A percentile compares a stretch with the other conserved stretches of the same genome.
Conservation (phyloP, 2,888 invertebrate genomes). For the Anthrax anthrax region DNA sequence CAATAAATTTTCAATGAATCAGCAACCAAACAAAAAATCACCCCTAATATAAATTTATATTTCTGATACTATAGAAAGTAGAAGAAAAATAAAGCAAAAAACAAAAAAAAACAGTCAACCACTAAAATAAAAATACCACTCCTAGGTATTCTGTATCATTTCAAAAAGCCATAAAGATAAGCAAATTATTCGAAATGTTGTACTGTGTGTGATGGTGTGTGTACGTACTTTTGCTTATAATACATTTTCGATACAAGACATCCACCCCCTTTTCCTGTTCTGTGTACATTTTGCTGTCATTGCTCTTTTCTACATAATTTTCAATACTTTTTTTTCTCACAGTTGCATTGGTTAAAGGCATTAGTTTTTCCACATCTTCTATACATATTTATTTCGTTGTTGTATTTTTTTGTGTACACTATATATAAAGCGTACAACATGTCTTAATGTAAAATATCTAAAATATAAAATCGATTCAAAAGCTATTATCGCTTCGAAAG, state of each 20-base stretch:
- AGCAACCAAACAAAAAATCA: neutral
- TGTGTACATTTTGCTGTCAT: neutral
- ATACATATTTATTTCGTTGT: neutral
- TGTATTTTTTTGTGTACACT: no score
- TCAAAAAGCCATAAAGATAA: conserved; percentile 9
- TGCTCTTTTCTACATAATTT: neutral
- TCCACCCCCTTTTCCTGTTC: neutral
- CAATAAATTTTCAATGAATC: neutral
- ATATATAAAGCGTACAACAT: no score
- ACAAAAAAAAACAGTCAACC: no score
- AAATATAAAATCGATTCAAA: neutral
- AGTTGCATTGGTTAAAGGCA: no score
- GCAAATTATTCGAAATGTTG: conserved; percentile 2
- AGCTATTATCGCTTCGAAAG: neutral
- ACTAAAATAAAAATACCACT: conserved; percentile 4
- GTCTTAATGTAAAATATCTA: no score
- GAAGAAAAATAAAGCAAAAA: no score
- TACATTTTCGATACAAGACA: no score
- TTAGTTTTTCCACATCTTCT: no score
- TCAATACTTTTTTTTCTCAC: no score
- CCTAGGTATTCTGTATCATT: conserved; percentile 9
- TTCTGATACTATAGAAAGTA: no score
- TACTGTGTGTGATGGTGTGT: no score
- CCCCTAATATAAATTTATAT: neutral
- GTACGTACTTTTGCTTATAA: no score